Conservation (phyloP, 2,113 vertebrate genomes). For the Spilogale gracilis region DNA sequence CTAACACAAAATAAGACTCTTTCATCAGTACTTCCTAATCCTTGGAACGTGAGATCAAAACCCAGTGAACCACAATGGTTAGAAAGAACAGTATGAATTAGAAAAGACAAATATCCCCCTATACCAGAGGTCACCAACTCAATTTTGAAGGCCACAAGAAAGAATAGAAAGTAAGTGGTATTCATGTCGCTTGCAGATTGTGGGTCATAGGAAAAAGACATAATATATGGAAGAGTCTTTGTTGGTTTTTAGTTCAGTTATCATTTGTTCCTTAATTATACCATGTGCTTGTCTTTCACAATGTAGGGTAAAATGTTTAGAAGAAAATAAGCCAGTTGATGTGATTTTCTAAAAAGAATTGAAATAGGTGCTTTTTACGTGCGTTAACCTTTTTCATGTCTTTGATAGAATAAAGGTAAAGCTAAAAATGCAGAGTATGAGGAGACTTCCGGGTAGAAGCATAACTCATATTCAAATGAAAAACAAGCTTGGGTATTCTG, state of each 20-base stretch:
- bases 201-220: not conserved
- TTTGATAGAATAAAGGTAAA: slow-evolving; percentile 35
- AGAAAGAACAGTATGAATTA: slow-evolving; percentile 17
- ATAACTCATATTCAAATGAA: slow-evolving; percentile 25
- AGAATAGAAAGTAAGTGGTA: not conserved
- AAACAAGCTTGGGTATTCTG: not conserved
- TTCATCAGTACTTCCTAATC: slow-evolving; percentile 24
- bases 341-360: slow-evolving; percentile 31
- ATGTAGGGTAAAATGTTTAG: not conserved
- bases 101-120: not conserved
- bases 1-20: not conserved
- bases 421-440: slow-evolving; percentile 13
- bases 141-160: slow-evolving; percentile 39
- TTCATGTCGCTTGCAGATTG: slow-evolving; percentile 27
- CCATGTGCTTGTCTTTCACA: not conserved
- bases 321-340: not conserved
- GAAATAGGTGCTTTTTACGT: not conserved
- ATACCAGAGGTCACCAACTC: not conserved
- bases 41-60: slow-evolving; percentile 44
- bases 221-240: not conserved
- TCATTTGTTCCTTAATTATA: slow-evolving; percentile 13
- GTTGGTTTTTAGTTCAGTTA: not conserved
- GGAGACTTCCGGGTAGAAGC: slow-evolving; percentile 33
- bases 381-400: slow-evolving; percentile 28
- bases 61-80: slow-evolving; percentile 14